These are phyloP conservation scores for Rhincodon typus DNA, from an alignment of 2,797 vertebrate species.

Conservation along the genomic window DNA sequence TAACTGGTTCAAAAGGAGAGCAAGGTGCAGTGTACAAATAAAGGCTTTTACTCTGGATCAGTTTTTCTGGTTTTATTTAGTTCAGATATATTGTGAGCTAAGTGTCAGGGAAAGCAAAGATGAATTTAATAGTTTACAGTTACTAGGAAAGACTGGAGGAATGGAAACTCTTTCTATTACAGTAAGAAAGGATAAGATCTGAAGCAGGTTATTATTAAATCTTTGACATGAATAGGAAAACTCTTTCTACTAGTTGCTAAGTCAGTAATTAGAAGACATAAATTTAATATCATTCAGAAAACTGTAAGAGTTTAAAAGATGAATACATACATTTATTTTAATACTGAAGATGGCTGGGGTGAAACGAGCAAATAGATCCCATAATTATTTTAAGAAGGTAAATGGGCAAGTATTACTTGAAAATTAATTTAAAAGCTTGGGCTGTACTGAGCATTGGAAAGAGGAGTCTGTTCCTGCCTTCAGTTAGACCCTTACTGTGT, in stretches of 20 bases:
- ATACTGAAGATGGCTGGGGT: neutral
- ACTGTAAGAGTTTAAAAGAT: neutral
- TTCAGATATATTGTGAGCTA: neutral
- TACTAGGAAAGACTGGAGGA: neutral
- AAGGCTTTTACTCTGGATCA: neutral
- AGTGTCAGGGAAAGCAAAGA: neutral
- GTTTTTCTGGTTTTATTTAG: neutral
- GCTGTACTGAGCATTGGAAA: neutral
- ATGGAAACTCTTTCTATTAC: neutral
- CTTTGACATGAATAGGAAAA: neutral
- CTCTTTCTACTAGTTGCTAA: neutral
- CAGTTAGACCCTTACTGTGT: neutral
- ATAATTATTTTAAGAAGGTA: neutral
- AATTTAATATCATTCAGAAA: neutral
- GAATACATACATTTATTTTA: neutral
- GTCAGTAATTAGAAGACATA: neutral
- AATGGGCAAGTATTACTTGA: neutral
- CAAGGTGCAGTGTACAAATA: constrained; percentile 64
- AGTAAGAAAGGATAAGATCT: neutral
- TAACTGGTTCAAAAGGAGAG: constrained; percentile 90
- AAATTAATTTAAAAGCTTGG: neutral
- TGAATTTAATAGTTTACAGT: neutral
- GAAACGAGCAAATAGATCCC: neutral
- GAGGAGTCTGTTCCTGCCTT: neutral
- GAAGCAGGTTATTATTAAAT: neutral